Evolutionary conservation across 2,888 invertebrate genomes (phyloP), one percentile per base, ranked within the genome.

Genomic region (Epirrhoe tristata): DNA sequence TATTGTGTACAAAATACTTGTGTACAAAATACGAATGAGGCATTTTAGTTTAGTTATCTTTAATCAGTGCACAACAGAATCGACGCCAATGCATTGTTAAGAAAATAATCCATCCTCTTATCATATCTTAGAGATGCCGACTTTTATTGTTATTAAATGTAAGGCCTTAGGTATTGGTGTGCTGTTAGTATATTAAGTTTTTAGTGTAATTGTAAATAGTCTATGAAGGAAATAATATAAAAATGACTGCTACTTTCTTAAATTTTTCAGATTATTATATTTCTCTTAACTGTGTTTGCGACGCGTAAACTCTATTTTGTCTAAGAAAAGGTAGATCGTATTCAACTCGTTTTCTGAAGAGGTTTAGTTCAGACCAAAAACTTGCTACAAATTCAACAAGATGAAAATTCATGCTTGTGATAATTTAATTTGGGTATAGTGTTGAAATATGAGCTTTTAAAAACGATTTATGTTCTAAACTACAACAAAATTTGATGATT

Each of bases 141-240:
- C 39, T 12, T 43, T 34, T 34, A 7, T 43, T 43, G 39, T 43
- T n/a, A n/a, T n/a, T 39, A 10, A 10, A 39, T 12, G 4, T 43
- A 43, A 5, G 12, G 39, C 39, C 39, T 43, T 43, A 43, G 39
- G 39, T 43, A 10, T 43, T 12, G 39, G 39, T 43, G 39, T 43
- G 39, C 39, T 43, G 39, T 43, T 43, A 43, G 39, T 12, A 43
- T 43, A 43, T 43, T 43, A 43, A 43, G 39, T 43, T 43, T 43
- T 12, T 43, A 43, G 39, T 12, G 8, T 43, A 43, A 12, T 43
- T 43, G 39, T 43, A 43, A 43, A 43, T 43, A 43, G 8, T 10
- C 10, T 39, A 43, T 24, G 24, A 43, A 43, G 12, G 12, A 43
- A 43, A 43, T 43, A 10, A 43, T 43, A 12, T 43, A 43, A 43